These are phyloP conservation scores for Ctenopoma multispine DNA, from an alignment of 2,797 vertebrate species.

Conservation along the genomic window DNA sequence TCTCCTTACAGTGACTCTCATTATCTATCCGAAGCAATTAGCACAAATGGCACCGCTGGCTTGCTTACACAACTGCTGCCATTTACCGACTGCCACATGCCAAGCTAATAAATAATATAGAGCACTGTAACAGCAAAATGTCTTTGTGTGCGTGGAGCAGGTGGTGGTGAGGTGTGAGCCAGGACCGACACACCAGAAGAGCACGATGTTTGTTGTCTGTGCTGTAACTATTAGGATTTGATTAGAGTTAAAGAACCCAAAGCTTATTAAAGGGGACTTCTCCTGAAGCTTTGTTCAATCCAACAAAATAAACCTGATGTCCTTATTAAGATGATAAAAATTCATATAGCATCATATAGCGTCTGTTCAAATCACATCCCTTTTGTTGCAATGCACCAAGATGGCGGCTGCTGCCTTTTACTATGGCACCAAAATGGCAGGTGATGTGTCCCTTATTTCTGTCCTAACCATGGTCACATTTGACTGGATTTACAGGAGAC, in stretches of 20 bases:
- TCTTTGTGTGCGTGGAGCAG: constrained; percentile 19
- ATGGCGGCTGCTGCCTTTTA: no score
- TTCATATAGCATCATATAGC: no score
- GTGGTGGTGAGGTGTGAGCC: neutral
- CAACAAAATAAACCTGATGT: neutral
- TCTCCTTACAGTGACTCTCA: constrained; percentile 45
- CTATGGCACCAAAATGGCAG: no score
- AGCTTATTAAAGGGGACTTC: neutral
- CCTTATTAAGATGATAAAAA: no score
- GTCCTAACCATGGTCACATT: no score
- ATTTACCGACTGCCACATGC: constrained; percentile 52
- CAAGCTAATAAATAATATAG: constrained; percentile 67
- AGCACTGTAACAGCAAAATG: constrained; percentile 25
- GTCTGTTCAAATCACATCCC: no score
- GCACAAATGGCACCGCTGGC: constrained; percentile 40
- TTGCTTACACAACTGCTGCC: constrained; percentile 33
- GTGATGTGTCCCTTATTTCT: no score
- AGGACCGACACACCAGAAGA: no score
- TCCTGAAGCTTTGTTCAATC: neutral
- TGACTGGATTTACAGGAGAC: no score
- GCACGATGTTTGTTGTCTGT: no score
- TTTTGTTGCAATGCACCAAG: no score
- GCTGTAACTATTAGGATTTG: neutral
- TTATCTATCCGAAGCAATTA: constrained; percentile 64
- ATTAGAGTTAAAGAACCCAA: neutral